Conservation (phyloP, 2,113 vertebrate species). For the Corythoichthys intestinalis region DNA sequence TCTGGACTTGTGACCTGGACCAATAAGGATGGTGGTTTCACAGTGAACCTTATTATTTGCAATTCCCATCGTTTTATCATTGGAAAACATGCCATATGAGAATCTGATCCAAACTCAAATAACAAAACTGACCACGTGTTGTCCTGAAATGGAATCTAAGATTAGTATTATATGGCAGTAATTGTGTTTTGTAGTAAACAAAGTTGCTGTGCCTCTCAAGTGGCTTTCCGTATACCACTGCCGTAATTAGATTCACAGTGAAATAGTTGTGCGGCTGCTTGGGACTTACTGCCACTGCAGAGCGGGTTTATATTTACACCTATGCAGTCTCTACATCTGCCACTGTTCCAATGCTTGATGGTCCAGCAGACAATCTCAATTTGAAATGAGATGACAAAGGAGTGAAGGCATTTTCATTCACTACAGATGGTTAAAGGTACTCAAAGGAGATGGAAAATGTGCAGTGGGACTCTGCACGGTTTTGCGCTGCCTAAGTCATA, state of each 20-base stretch:
- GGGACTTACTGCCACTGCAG: slow-evolving; percentile 53
- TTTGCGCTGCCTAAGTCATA: slow-evolving; percentile 55
- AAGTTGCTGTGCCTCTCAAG: slow-evolving; percentile 56
- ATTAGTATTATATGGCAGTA: slow-evolving; percentile 31
- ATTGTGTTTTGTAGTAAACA: slow-evolving; percentile 60
- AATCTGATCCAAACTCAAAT: slow-evolving; percentile 48
- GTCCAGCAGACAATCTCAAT: slow-evolving; percentile 63
- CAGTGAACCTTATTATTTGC: slow-evolving; percentile 38
- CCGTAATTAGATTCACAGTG: slow-evolving; percentile 69
- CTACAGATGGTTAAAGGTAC: slow-evolving; percentile 71
- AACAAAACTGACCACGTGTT: slow-evolving; percentile 48
- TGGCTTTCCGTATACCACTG: slow-evolving; percentile 54
- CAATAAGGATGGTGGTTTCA: slow-evolving; percentile 33
- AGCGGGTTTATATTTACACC: slow-evolving; percentile 65
- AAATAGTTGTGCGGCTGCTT: slow-evolving; percentile 61
- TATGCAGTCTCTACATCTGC: slow-evolving; percentile 62
- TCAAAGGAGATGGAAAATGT: slow-evolving; percentile 56
- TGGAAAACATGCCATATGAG: slow-evolving; percentile 26
- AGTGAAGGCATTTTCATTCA: slow-evolving; percentile 62
- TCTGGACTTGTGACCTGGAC: slow-evolving; percentile 43
- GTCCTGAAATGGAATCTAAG: slow-evolving; percentile 24
- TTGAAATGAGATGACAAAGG: slow-evolving; percentile 65
- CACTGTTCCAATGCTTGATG: slow-evolving; percentile 62
- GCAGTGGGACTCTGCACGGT: slow-evolving; percentile 55
- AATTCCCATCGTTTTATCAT: slow-evolving; percentile 41